Conservation (phyloP, 2,888 invertebrate genomes). For the Andrena dorsata region DNA sequence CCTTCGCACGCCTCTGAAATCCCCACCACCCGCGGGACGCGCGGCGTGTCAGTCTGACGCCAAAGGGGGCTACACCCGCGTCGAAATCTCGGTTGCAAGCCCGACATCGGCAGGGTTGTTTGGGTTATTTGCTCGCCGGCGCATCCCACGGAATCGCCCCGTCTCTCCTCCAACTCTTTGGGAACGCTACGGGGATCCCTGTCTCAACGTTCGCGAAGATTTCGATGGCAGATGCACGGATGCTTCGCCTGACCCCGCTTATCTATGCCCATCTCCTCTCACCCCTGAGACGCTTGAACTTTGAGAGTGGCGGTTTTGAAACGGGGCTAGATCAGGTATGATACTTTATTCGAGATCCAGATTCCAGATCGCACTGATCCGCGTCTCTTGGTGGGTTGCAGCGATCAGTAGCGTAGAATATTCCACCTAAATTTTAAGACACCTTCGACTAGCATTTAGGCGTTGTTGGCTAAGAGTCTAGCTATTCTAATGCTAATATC, state of each 20-base stretch:
- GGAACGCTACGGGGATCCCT: constrained; percentile 4
- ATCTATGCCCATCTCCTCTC: constrained; percentile 9
- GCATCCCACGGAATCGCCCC: neutral
- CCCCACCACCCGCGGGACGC: constrained; percentile 44
- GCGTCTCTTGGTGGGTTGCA: too few relatives aligned
- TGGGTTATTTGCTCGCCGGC: constrained; percentile 7
- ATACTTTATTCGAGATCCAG: neutral
- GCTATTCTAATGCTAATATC: too few relatives aligned
- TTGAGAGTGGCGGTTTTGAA: neutral
- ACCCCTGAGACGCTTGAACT: neutral
- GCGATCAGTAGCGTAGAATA: too few relatives aligned
- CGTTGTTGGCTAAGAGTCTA: too few relatives aligned
- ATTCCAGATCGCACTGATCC: too few relatives aligned
- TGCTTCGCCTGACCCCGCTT: neutral
- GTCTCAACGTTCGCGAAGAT: constrained; percentile 4
- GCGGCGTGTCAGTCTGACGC: constrained; percentile 35
- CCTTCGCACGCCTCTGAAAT: constrained; percentile 54
- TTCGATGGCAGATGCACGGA: neutral
- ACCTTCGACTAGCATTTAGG: too few relatives aligned
- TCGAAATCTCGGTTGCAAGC: constrained; percentile 46
- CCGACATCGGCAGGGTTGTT: constrained; percentile 30
- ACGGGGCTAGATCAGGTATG: neutral
- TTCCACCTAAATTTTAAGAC: too few relatives aligned
- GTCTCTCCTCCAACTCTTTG: constrained; percentile 10
- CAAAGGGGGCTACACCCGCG: constrained; percentile 39